phyloP scores from a whole-genome alignment of 2,888 invertebrate species.

The Sesamia inferens region DNA sequence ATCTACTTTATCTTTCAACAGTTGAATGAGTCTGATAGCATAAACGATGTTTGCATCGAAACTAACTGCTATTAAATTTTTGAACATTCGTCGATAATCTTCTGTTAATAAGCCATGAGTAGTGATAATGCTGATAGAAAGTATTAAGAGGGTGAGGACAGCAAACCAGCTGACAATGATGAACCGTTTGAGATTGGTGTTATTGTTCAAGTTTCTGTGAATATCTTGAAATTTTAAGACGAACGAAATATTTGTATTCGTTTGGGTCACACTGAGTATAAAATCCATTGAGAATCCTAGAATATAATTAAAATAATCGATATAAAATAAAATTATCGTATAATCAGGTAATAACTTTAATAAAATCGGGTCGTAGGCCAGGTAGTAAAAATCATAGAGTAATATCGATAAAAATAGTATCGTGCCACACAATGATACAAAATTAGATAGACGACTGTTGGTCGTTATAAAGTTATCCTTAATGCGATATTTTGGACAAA shows the following conservation, averaged over 20 bases:
- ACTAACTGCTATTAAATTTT: not conserved
- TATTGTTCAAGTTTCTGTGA: too few species aligned
- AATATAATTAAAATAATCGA: not conserved
- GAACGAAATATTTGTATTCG: not conserved
- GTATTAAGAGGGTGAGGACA: not conserved
- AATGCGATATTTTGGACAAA: slow-evolving; percentile 18
- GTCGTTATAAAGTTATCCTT: slow-evolving; percentile 4
- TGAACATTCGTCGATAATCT: not conserved
- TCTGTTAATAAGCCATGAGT: too few species aligned
- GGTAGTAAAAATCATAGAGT: too few species aligned
- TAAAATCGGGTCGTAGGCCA: too few species aligned
- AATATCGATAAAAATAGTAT: not conserved
- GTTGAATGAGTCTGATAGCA: too few species aligned
- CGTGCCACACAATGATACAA: not conserved
- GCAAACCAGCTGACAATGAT: slow-evolving; percentile 1
- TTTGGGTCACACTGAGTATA: not conserved
- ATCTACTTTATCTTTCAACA: too few species aligned
- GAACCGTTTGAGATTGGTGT: not conserved
- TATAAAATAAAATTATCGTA: too few species aligned
- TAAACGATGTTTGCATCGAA: not conserved
- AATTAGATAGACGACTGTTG: not conserved
- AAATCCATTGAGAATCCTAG: not conserved
- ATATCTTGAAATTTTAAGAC: too few species aligned
- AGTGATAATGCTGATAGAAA: too few species aligned
- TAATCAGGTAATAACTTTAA: not conserved